Percentiles rank a stretch among this genome's conserved stretches.
Evolutionary conservation across 2,888 invertebrate species (phyloP).

Genomic region (Spodoptera picta): DNA sequence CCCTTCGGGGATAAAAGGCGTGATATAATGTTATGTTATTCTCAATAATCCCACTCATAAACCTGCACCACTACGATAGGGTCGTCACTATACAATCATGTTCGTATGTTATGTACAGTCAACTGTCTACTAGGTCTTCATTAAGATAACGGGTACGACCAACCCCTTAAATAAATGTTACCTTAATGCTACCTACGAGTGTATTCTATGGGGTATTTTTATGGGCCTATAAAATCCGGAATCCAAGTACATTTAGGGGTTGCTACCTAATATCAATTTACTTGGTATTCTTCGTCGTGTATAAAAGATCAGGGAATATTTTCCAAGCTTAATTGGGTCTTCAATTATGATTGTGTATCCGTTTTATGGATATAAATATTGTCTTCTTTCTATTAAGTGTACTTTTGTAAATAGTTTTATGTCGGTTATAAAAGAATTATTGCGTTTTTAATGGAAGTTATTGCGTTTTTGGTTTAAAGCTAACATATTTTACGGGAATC

Average conservation of each 20-base stretch:
- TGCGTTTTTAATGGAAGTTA: too few relatives aligned
- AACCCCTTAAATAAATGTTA: conserved; percentile 52
- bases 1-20: too few relatives aligned
- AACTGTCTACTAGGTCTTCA: conserved; percentile 46
- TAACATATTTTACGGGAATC: too few relatives aligned
- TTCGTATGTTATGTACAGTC: conserved; percentile 22
- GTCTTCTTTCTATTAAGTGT: conserved; percentile 34
- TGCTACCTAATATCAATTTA: conserved; percentile 57
- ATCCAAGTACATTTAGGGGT: conserved; percentile 50
- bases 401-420: conserved; percentile 13
- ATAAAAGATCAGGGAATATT: conserved; percentile 47
- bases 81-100: conserved; percentile 15
- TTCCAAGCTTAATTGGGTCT: conserved; percentile 46
- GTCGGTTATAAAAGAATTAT: too few relatives aligned
- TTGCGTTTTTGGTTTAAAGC: too few relatives aligned
- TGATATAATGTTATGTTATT: neutral
- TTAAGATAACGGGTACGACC: conserved; percentile 37
- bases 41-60: conserved; percentile 1
- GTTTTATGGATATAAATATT: conserved; percentile 40
- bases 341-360: conserved; percentile 42
- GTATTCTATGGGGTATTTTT: conserved; percentile 56
- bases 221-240: conserved; percentile 53
- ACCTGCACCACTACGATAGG: conserved; percentile 9
- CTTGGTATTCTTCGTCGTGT: conserved; percentile 44
- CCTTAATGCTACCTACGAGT: conserved; percentile 52